Evolutionary conservation across 1,140 invertebrate genomes (phyloP), one percentile per base, ranked within the genome.

Genomic region (Argopecten irradians): DNA sequence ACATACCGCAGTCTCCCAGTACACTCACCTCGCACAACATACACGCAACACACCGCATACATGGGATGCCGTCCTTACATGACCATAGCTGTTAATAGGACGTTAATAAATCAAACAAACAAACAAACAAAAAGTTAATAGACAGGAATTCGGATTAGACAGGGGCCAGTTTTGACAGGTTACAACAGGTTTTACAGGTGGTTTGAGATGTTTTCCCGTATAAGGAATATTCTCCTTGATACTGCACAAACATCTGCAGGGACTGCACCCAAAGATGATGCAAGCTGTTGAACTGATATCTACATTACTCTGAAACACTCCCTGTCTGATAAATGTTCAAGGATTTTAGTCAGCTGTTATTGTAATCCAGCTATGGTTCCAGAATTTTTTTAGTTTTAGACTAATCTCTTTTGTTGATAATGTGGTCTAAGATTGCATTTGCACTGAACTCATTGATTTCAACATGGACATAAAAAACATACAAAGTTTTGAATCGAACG

Each of bases 291-390:
- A 8, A 13, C 5, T 39, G 22, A 71, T 71, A 7, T 28, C 14
- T 71, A n/a, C 13, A 5, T 5, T 71, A 71, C 55, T 28, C 28
- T 71, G 55, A 16, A n/a, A 3, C 55, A 28, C 28, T 28, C 28
- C 55, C 55, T 71, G 55, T 19, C 22, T 71, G 55, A 71, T 71
- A 71, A n/a, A 71, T 71, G n/a, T 28, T 28, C n/a, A n/a, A 71
- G 55, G 7, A 3, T 71, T n/a, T 71, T 71, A 71, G 55, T 71
- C 55, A 71, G 55, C 55, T 28, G 22, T 71, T n/a, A 28, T 71
- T 71, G 14, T 71, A 71, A 71, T 71, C 55, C 55, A 71, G 55
- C 55, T 71, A 28, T 71, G 55, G 55, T 71, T 71, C n/a, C n/a
- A 16, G 8, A 16, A 71, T 71, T 71, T 71, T 39, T 39, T 71